Evolutionary conservation across 2,888 invertebrate species (phyloP).

Genomic region (Rapana venosa): DNA sequence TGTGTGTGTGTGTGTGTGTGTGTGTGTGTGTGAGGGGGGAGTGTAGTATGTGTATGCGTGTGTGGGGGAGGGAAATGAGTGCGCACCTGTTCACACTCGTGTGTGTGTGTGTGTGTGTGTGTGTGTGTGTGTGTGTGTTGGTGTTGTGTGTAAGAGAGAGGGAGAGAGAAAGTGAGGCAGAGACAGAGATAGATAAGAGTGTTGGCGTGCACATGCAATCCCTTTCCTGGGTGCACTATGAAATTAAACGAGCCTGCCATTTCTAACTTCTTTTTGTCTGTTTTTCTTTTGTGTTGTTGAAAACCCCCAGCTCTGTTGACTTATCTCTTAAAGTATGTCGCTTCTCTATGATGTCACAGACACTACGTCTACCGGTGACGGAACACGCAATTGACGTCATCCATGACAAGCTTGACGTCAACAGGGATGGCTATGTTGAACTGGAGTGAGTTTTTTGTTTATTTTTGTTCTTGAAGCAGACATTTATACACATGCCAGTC

Average conservation of each 20-base stretch:
- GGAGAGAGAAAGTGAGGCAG: neutral
- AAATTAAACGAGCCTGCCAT: neutral
- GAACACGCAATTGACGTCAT: constrained; percentile 66
- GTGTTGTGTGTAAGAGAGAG: constrained; percentile 23
- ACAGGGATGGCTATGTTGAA: constrained; percentile 68
- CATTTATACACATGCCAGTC: too few relatives aligned
- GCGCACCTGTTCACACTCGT: too few relatives aligned
- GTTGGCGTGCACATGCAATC: neutral
- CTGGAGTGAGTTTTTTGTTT: constrained; percentile 63
- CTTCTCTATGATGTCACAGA: constrained; percentile 56
- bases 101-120: constrained; percentile 23
- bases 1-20: too few relatives aligned
- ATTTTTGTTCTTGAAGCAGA: neutral
- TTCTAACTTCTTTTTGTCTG: neutral
- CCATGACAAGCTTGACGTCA: constrained; percentile 67
- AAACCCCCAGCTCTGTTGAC: neutral
- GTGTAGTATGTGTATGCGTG: too few relatives aligned
- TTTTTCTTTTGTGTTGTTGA: neutral
- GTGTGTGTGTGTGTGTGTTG: constrained; percentile 11
- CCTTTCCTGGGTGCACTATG: neutral
- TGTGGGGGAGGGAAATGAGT: too few relatives aligned
- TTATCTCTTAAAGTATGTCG: neutral
- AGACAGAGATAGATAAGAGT: neutral
- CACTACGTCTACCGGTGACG: constrained; percentile 67
- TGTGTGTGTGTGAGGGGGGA: too few relatives aligned